phyloP scores from a whole-genome alignment of 2,888 invertebrate genomes.

The Congeria kusceri region DNA sequence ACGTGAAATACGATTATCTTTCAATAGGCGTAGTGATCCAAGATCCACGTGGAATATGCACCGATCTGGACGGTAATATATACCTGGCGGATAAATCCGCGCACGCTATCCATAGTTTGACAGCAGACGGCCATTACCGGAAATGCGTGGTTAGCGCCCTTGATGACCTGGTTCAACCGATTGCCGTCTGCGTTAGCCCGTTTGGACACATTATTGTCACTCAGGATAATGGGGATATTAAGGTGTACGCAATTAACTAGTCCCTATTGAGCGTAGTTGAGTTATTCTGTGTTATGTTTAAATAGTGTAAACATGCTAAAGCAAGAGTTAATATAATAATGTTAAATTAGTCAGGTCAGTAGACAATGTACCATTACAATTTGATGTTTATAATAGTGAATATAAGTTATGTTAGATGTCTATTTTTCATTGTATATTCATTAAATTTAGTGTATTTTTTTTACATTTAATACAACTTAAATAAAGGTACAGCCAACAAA shows the following conservation, averaged over 20 bases:
- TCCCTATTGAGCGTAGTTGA: too few species aligned
- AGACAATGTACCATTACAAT: too few species aligned
- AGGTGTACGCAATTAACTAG: conserved; percentile 65
- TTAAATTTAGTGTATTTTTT: too few species aligned
- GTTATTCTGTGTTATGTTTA: too few species aligned
- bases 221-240: conserved; percentile 73
- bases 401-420: too few species aligned
- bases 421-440: too few species aligned
- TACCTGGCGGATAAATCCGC: conserved; percentile 72
- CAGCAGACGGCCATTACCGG: conserved; percentile 67
- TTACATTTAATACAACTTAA: too few species aligned
- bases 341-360: too few species aligned
- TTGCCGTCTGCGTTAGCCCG: conserved; percentile 72
- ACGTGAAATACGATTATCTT: conserved; percentile 65
- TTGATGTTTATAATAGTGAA: too few species aligned
- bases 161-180: conserved; percentile 68
- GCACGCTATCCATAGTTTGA: conserved; percentile 67
- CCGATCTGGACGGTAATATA: conserved; percentile 66
- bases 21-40: conserved; percentile 62
- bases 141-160: conserved; percentile 62
- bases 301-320: too few species aligned
- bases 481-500: too few species aligned
- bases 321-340: too few species aligned
- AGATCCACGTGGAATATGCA: conserved; percentile 71
- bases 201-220: conserved; percentile 73